Conservation (phyloP, 2,797 vertebrate species). For the Odontamblyopus lacepedii region DNA sequence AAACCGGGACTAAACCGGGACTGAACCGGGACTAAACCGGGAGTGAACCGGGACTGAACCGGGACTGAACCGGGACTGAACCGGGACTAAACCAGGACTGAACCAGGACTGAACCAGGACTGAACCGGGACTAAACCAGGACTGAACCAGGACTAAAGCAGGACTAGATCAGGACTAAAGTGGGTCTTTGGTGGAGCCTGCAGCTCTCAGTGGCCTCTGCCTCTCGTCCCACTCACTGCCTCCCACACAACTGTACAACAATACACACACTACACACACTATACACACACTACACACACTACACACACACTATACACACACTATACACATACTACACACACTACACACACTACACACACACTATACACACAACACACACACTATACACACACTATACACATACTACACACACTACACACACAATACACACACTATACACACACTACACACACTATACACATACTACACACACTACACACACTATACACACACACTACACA, state of each 20-base stretch:
- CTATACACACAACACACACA: not conserved
- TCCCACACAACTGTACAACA: not conserved
- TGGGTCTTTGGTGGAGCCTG: not conserved
- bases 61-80: not conserved
- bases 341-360: not conserved
- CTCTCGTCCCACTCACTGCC: constrained; percentile 8
- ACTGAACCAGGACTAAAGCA: not conserved
- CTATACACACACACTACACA: too few relatives aligned
- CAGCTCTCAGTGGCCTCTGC: constrained; percentile 4
- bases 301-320: too few relatives aligned
- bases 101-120: not conserved
- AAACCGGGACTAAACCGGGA: not conserved
- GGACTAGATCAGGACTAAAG: not conserved
- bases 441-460: too few relatives aligned
- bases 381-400: too few relatives aligned
- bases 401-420: too few relatives aligned
- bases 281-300: too few relatives aligned
- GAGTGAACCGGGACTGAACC: not conserved
- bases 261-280: too few relatives aligned
- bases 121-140: not conserved
- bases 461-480: too few relatives aligned
- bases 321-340: too few relatives aligned
- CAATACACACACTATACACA: too few relatives aligned
- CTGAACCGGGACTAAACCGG: not conserved
- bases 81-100: not conserved